A percentile compares a stretch with the other conserved stretches of the same genome.
Conservation (phyloP, 1,140 invertebrate genomes). For the Agrilus planipennis region DNA sequence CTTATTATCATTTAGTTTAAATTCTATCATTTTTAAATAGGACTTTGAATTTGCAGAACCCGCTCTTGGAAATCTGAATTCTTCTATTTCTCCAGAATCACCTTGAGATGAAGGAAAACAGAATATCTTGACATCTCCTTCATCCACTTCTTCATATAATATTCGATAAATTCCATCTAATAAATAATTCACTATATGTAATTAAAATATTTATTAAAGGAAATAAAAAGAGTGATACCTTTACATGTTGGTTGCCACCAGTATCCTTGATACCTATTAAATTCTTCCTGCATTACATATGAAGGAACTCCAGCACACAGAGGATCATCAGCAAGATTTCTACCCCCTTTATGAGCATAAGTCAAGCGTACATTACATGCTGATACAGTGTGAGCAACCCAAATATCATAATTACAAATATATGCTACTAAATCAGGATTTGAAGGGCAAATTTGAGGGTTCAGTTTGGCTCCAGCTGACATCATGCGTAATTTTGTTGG, state of each 20-base stretch:
- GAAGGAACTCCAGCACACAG: constrained; percentile 85
- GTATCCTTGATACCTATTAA: constrained; percentile 88
- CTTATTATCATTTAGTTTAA: constrained; percentile 53
- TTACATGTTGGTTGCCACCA: constrained; percentile 87
- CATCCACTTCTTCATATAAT: constrained; percentile 93
- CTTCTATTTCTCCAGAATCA: constrained; percentile 67
- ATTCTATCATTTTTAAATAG: constrained; percentile 77
- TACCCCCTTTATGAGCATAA: constrained; percentile 64
- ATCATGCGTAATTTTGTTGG: constrained; percentile 58
- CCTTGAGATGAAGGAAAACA: constrained; percentile 73
- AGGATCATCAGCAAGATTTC: constrained; percentile 67
- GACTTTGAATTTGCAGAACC: constrained; percentile 84
- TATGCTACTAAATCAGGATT: constrained; percentile 80
- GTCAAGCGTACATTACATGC: constrained; percentile 65
- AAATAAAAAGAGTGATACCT: constrained; percentile 33
- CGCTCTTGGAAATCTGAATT: constrained; percentile 86
- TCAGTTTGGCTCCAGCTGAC: constrained; percentile 60
- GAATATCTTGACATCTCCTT: constrained; percentile 84
- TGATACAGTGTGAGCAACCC: constrained; percentile 68
- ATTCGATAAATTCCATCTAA: constrained; percentile 55
- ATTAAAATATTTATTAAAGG: constrained; percentile 8
- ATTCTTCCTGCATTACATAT: constrained; percentile 98
- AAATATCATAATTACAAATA: constrained; percentile 82
- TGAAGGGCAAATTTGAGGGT: constrained; percentile 84
- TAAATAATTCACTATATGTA: constrained; percentile 1